phyloP scores from a whole-genome alignment of 2,113 vertebrate species.

The Sinosuthora webbiana region DNA sequence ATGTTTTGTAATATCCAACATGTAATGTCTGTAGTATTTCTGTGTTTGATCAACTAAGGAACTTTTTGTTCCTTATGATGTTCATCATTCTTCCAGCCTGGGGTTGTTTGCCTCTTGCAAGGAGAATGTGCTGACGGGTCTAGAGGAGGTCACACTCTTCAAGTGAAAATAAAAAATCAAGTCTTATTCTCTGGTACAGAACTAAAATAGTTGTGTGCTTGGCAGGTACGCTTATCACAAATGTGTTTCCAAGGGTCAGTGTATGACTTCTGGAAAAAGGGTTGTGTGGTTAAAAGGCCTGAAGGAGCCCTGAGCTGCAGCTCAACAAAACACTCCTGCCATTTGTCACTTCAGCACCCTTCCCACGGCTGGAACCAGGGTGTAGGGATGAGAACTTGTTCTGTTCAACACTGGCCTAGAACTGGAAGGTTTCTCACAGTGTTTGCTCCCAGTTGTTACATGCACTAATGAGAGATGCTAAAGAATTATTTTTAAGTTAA shows the following conservation, averaged over 20 bases:
- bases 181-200: neutral
- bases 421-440: neutral
- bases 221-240: neutral
- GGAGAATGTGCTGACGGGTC: neutral
- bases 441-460: neutral
- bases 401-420: neutral
- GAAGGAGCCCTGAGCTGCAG: neutral
- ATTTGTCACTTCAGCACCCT: neutral
- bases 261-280: neutral
- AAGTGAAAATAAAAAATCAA: neutral
- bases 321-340: neutral
- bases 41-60: neutral
- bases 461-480: neutral
- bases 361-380: neutral
- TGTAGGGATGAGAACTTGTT: neutral
- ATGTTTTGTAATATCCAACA: neutral
- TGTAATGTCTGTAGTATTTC: neutral
- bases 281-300: neutral
- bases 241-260: rapidly evolving
- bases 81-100: neutral
- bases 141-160: neutral
- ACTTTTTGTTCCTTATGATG: neutral
- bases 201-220: neutral
- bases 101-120: neutral
- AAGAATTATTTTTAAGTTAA: neutral